Conservation (phyloP, 23 tunicate genomes). For the Halocynthia roretzi region DNA sequence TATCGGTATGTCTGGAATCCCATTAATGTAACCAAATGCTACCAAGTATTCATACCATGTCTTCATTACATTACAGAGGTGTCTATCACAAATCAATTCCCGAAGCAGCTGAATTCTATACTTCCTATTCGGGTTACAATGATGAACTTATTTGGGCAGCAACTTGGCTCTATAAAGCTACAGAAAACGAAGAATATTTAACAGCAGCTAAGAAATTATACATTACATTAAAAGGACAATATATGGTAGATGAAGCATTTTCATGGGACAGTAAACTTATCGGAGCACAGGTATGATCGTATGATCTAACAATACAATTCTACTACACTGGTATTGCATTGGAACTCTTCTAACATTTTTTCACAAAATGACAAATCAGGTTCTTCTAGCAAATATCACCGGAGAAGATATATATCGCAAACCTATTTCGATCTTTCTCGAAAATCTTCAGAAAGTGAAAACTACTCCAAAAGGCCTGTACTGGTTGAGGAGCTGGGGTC, state of each 20-base stretch:
- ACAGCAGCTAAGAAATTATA: constrained; percentile 25
- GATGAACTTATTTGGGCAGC: constrained; percentile 93
- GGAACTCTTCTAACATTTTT: background rate
- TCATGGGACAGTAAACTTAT: constrained; percentile 18
- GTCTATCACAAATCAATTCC: constrained; percentile 38
- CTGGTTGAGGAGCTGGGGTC: constrained; percentile 57
- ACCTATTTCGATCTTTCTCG: constrained; percentile 47
- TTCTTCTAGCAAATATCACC: constrained; percentile 80
- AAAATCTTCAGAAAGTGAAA: constrained; percentile 31
- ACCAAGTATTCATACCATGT: constrained; percentile 13
- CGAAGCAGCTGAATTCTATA: constrained; percentile 65
- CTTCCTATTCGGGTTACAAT: constrained; percentile 59
- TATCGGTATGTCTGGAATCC: constrained; percentile 22
- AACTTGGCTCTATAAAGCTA: constrained; percentile 77
- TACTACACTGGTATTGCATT: background rate
- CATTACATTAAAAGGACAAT: background rate
- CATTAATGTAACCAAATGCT: background rate
- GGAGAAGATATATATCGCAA: constrained; percentile 66
- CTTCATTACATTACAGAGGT: constrained; percentile 3
- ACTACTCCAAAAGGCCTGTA: constrained; percentile 85
- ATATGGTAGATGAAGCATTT: background rate
- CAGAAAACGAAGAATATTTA: constrained; percentile 50
- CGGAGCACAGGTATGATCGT: constrained; percentile 32
- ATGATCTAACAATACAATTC: background rate
- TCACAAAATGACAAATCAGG: constrained; percentile 28